Percentiles rank a stretch among this genome's conserved stretches.
Evolutionary conservation across 2,888 invertebrate species (phyloP).

Genomic region (Chaetogeoica ovagalla): DNA sequence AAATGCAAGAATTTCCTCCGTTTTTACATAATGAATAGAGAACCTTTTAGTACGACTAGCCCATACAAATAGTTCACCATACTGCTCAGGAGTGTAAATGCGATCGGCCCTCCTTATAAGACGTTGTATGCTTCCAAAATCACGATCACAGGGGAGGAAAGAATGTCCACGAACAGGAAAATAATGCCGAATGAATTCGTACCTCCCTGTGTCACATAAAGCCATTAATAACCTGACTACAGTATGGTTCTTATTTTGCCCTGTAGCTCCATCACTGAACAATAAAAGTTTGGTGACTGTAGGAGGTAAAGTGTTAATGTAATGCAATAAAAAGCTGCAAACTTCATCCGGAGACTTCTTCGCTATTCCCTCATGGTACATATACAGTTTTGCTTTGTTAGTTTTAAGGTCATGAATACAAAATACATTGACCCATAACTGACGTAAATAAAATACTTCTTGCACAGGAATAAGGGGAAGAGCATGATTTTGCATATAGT

Average conservation of each 20-base stretch:
- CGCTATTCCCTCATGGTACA: neutral
- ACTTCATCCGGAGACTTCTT: neutral
- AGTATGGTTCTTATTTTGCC: neutral
- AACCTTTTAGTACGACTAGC: neutral
- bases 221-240: too few species aligned
- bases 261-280: neutral
- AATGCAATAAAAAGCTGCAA: neutral
- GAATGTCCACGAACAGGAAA: neutral
- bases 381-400: neutral
- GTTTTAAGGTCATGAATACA: conserved; percentile 53
- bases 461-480: conserved; percentile 30
- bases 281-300: neutral
- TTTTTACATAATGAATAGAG: neutral
- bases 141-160: neutral
- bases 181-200: neutral
- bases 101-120: neutral
- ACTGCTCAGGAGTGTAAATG: neutral
- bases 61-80: conserved; percentile 2
- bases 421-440: conserved; percentile 54
- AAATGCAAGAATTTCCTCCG: neutral
- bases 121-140: neutral
- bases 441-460: conserved; percentile 30
- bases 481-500: conserved; percentile 44
- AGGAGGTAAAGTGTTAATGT: neutral
- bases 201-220: neutral